phyloP scores from a whole-genome alignment of 2,797 vertebrate genomes.

The Champsocephalus esox region DNA sequence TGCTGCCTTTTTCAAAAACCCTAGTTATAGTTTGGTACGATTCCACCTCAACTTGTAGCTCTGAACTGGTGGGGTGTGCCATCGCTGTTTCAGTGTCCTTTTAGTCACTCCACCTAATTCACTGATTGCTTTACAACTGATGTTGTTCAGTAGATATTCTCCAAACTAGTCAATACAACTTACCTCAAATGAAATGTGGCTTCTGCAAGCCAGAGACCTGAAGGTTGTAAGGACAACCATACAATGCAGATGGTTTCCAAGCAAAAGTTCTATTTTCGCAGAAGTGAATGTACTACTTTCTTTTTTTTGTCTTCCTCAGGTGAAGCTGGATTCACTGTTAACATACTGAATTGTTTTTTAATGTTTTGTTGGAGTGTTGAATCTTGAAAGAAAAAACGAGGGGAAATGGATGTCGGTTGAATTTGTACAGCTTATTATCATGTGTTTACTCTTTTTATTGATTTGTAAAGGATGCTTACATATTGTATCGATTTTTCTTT shows the following conservation, averaged over 20 bases:
- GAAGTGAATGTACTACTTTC: slow-evolving; percentile 65
- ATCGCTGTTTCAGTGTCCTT: fast-evolving
- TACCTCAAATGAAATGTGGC: neutral
- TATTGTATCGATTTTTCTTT: slow-evolving; percentile 13
- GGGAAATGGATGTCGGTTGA: slow-evolving; percentile 4
- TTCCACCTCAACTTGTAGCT: neutral
- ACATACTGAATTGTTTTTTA: slow-evolving; percentile 31
- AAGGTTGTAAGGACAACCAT: neutral
- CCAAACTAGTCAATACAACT: neutral
- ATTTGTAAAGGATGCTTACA: slow-evolving; percentile 29
- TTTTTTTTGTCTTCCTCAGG: slow-evolving; percentile 48
- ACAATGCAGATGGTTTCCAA: slow-evolving; percentile 23
- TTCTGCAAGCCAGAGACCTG: neutral
- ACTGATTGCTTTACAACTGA: slow-evolving; percentile 3
- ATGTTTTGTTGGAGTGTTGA: slow-evolving; percentile 20
- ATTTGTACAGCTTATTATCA: slow-evolving; percentile 14
- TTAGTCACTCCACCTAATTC: neutral
- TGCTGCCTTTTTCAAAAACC: neutral
- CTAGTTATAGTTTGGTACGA: too few species aligned
- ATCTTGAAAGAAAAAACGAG: slow-evolving; percentile 13
- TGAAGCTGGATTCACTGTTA: slow-evolving; percentile 42
- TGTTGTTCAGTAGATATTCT: neutral
- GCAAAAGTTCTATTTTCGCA: slow-evolving; percentile 28
- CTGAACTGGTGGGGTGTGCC: neutral
- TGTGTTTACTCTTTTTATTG: slow-evolving; percentile 26